Percentiles rank a stretch among this genome's conserved stretches.
Conservation (phyloP, 2,888 invertebrate genomes). For the Drosophila macrospina region DNA sequence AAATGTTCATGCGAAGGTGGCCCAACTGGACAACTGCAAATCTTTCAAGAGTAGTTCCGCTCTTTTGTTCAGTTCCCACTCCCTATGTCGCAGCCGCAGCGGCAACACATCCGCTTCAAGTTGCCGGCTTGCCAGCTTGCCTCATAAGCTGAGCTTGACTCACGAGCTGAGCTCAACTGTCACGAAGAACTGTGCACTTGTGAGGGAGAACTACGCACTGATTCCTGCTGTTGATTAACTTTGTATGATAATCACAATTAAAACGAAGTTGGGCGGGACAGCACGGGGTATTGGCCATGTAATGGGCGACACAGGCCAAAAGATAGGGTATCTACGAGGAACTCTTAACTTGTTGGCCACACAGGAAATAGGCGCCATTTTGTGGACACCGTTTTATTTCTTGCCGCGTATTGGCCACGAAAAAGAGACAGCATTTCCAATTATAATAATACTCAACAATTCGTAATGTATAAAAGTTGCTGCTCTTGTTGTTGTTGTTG, state of each 20-base stretch:
- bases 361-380: slow-evolving; percentile 66
- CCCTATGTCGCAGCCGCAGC: slow-evolving; percentile 6
- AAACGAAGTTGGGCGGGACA: slow-evolving; percentile 28
- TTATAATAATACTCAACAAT: slow-evolving; percentile 44
- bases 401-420: slow-evolving; percentile 66
- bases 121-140: slow-evolving; percentile 7
- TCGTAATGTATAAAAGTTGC: slow-evolving; percentile 22
- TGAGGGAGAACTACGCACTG: slow-evolving; percentile 19
- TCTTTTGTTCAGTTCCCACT: slow-evolving; percentile 75
- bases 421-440: slow-evolving; percentile 27
- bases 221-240: slow-evolving; percentile 43
- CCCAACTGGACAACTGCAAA: slow-evolving; percentile 67
- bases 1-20: slow-evolving; percentile 44
- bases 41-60: slow-evolving; percentile 86
- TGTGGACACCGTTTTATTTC: slow-evolving; percentile 39
- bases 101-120: slow-evolving; percentile 41
- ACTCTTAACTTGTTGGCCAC: slow-evolving; percentile 42
- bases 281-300: slow-evolving; percentile 45
- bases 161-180: slow-evolving; percentile 30
- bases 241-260: slow-evolving; percentile 54
- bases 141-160: slow-evolving; percentile 3
- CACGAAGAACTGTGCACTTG: slow-evolving; percentile 50
- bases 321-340: neutral
- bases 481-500: slow-evolving; percentile 1
- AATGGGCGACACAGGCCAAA: slow-evolving; percentile 60